Evolutionary conservation across 2,888 invertebrate species (phyloP), one percentile per base, ranked within the genome.

Genomic region (Andrena flavipes): DNA sequence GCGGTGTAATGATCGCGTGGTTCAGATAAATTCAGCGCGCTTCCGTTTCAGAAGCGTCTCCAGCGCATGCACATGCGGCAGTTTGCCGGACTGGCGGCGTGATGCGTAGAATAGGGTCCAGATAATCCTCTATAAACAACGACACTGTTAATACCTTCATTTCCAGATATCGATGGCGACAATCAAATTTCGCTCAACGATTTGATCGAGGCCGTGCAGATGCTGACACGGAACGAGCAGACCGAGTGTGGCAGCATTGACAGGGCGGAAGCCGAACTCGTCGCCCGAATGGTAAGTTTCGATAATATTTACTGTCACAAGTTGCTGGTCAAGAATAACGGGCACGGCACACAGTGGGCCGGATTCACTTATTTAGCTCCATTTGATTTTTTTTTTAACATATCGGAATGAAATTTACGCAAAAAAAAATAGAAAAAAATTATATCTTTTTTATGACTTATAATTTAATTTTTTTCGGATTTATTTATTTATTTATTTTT

Each of bases 101-200:
- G 63, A 67, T 48, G 20, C 16, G 35, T 23, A 10, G 30, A 30
- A 63, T 60, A 48, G n/a, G n/a, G 60, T 10, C 10, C 7, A 20
- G 74, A 69, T 42, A 72, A 69, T 10, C 33, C 26, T 56, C n/a
- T 16, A 30, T n/a, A 67, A 80, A 74, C 67, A 75, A 29, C 54
- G 48, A 68, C 30, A 26, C 64, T 2, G 49, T 71, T 78, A 74
- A 87, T 77, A n/a, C 75, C 76, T 84, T 89, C 80, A 74, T 84
- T 91, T 91, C 71, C 88, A 96, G 96, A 96, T 94, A 94, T 96
- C 85, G 95, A 96, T 87, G 95, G 95, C 59, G 96, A 96, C 90
- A 95, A 95, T 86, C 95, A 95, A 91, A 95, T 96, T 67, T 95
- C 95, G 6, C 93, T 94, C 59, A 92, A 94, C 33, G 96, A 96